phyloP scores from a whole-genome alignment of 2,113 vertebrate genomes.

The Tragelaphus buxtoni region DNA sequence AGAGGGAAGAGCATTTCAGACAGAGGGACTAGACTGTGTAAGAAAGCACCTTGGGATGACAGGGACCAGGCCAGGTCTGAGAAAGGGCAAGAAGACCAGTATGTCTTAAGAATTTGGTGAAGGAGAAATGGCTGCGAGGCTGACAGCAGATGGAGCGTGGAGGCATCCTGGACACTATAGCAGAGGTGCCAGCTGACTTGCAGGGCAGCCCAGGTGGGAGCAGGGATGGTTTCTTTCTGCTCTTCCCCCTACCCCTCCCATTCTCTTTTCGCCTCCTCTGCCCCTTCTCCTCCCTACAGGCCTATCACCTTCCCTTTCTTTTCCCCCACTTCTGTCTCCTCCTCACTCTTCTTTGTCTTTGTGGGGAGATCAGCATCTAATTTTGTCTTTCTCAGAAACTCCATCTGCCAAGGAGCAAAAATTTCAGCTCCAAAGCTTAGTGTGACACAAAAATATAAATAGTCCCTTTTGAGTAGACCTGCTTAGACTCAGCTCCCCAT shows the following conservation, averaged over 20 bases:
- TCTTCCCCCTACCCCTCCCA: not conserved
- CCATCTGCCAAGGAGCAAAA: not conserved
- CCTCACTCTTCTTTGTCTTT: not conserved
- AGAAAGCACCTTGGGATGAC: too few relatives aligned
- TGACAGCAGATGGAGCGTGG: not conserved
- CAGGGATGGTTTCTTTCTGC: not conserved
- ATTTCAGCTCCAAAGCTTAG: not conserved
- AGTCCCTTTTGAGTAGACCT: not conserved
- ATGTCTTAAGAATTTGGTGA: not conserved
- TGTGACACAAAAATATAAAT: not conserved
- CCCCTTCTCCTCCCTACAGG: not conserved
- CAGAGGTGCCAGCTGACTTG: not conserved
- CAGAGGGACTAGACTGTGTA: rapidly evolving
- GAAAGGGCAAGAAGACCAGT: not conserved
- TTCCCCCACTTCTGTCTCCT: not conserved
- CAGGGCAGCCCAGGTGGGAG: too few relatives aligned
- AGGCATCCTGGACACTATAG: not conserved
- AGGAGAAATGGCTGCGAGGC: not conserved
- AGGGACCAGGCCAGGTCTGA: rapidly evolving
- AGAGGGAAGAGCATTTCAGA: not conserved
- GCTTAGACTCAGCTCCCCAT: not conserved
- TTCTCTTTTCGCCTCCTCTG: not conserved
- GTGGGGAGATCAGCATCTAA: not conserved
- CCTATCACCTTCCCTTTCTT: not conserved
- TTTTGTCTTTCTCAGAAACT: not conserved